phyloP scores from a whole-genome alignment of 2,113 vertebrate genomes.

The Bucco capensis region DNA sequence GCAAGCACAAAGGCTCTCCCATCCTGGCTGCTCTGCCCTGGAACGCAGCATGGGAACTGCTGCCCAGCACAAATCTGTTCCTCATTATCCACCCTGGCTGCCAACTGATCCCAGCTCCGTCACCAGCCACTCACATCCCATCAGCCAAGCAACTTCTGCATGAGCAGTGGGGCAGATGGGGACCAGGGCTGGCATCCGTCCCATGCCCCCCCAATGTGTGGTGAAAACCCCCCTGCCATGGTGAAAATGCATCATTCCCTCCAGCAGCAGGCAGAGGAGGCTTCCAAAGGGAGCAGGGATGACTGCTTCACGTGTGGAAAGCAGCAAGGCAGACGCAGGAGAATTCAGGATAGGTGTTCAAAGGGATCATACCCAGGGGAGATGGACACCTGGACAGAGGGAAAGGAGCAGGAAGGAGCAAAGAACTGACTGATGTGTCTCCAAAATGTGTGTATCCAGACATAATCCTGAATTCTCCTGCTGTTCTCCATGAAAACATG shows the following conservation, averaged over 20 bases:
- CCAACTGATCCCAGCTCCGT: neutral
- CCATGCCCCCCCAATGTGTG: too few species aligned
- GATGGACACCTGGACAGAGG: neutral
- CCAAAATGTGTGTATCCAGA: neutral
- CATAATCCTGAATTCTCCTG: neutral
- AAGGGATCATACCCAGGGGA: neutral
- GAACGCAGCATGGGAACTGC: conserved; percentile 5
- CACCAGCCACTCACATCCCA: neutral
- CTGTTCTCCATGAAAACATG: neutral
- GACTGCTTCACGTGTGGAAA: fast-evolving
- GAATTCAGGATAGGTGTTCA: neutral
- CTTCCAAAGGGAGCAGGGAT: neutral
- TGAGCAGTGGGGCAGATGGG: fast-evolving
- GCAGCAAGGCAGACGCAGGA: fast-evolving
- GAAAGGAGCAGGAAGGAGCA: neutral
- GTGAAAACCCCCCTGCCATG: neutral
- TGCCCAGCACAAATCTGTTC: conserved; percentile 49
- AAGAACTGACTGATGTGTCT: neutral
- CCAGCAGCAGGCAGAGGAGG: neutral
- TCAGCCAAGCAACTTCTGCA: neutral
- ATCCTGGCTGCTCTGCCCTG: conserved; percentile 24
- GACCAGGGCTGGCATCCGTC: neutral
- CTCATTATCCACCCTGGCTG: conserved; percentile 15
- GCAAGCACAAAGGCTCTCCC: neutral
- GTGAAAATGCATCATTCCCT: neutral